These are phyloP conservation scores for Sinocyclocheilus maitianheensis DNA, from an alignment of 2,113 vertebrate species.

Conservation along the genomic window DNA sequence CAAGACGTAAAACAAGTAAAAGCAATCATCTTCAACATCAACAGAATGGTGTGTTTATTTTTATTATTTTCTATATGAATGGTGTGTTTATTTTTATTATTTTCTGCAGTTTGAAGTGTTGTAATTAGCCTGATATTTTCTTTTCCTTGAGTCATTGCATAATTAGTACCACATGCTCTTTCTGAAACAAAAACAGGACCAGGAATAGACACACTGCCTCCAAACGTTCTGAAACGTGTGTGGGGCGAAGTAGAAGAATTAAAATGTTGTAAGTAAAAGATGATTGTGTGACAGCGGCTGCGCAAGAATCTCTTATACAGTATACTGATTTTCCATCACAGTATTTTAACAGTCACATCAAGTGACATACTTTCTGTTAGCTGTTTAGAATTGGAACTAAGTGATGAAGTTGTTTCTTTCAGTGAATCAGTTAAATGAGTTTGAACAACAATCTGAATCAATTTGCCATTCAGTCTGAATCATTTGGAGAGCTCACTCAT, in stretches of 20 bases:
- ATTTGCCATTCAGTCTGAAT: not conserved
- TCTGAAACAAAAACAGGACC: not conserved
- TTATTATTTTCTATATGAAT: not conserved
- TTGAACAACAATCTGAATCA: not conserved
- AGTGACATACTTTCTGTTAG: not conserved
- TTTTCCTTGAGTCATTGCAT: not conserved
- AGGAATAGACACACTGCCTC: not conserved
- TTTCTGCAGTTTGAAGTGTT: not conserved
- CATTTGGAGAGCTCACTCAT: not conserved
- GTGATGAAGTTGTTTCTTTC: too few species aligned
- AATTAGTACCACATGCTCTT: slow-evolving; percentile 17
- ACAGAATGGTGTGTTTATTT: not conserved
- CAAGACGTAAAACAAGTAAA: not conserved
- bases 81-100: not conserved
- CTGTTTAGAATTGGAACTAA: not conserved
- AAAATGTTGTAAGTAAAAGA: not conserved
- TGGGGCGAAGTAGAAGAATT: not conserved
- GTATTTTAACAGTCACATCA: too few species aligned
- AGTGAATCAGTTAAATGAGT: not conserved
- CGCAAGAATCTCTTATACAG: not conserved
- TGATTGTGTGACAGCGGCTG: not conserved
- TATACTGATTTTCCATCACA: too few species aligned
- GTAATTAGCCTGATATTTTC: not conserved
- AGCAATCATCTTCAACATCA: slow-evolving; percentile 16
- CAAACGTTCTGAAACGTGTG: not conserved